Evolutionary conservation across 2,888 invertebrate genomes (phyloP).

Genomic region (Acleris laterana): DNA sequence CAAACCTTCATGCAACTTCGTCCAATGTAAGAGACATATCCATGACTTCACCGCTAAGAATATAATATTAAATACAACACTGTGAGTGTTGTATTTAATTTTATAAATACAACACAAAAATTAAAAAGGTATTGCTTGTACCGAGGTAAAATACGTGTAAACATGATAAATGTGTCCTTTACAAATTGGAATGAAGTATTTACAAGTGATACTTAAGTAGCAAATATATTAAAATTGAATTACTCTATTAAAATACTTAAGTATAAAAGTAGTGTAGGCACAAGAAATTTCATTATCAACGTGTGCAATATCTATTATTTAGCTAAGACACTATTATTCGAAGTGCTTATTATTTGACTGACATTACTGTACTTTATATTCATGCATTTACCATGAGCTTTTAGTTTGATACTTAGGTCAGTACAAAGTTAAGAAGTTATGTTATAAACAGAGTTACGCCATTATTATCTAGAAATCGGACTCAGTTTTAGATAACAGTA

Average conservation of each 20-base stretch:
- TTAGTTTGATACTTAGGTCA: neutral
- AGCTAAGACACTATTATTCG: conserved; percentile 47
- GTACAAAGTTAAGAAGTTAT: neutral
- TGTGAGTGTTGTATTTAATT: too few relatives aligned
- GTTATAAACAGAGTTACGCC: too few relatives aligned
- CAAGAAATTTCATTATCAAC: conserved; percentile 76
- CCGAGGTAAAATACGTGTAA: conserved; percentile 16
- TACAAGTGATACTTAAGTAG: conserved; percentile 40
- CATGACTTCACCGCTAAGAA: too few relatives aligned
- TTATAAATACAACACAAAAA: neutral
- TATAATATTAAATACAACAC: too few relatives aligned
- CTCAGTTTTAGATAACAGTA: too few relatives aligned
- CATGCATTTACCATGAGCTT: conserved; percentile 9
- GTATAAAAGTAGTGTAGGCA: conserved; percentile 80
- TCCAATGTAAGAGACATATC: too few relatives aligned
- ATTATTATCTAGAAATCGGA: too few relatives aligned
- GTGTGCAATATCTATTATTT: conserved; percentile 64
- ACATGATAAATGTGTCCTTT: conserved; percentile 28
- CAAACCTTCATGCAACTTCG: too few relatives aligned
- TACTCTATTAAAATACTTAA: conserved; percentile 68
- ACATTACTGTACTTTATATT: conserved; percentile 10
- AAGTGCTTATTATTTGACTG: conserved; percentile 43
- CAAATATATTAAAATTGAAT: conserved; percentile 46
- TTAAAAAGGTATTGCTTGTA: conserved; percentile 20
- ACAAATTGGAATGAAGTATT: conserved; percentile 39